phyloP scores from a whole-genome alignment of 2,888 invertebrate species.

The Eupithecia centaureata region DNA sequence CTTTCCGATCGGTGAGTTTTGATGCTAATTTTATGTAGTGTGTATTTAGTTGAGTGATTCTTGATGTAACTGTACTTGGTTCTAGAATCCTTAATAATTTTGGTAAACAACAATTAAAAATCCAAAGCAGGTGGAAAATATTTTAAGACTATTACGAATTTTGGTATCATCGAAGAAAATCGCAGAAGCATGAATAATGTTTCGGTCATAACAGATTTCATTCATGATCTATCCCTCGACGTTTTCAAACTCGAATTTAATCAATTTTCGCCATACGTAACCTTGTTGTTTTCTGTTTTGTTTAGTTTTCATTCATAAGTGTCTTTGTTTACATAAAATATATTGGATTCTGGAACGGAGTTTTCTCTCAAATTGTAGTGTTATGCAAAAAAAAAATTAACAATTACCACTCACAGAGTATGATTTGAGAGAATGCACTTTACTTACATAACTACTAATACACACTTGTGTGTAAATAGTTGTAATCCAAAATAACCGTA shows the following conservation, averaged over 20 bases:
- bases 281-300: not conserved
- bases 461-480: slow-evolving; percentile 25
- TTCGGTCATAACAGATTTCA: not conserved
- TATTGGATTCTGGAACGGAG: not conserved
- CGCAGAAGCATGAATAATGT: not conserved
- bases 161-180: not conserved
- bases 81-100: not conserved
- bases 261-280: too few species aligned
- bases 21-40: slow-evolving; percentile 47
- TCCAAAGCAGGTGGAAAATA: not conserved
- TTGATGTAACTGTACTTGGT: slow-evolving; percentile 9
- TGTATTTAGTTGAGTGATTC: slow-evolving; percentile 39
- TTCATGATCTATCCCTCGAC: slow-evolving; percentile 45
- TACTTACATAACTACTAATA: slow-evolving; percentile 17
- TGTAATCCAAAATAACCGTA: slow-evolving; percentile 40
- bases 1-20: slow-evolving; percentile 72
- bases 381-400: too few species aligned
- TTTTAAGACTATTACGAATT: too few species aligned
- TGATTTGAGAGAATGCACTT: slow-evolving; percentile 40
- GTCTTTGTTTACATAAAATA: not conserved
- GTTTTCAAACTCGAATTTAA: too few species aligned
- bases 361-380: not conserved
- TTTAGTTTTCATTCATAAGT: not conserved
- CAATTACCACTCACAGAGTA: not conserved
- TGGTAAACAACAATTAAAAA: not conserved